These are phyloP conservation scores for Ptychobarbus kaznakovi DNA, from an alignment of 2,797 vertebrate species.

Conservation along the genomic window DNA sequence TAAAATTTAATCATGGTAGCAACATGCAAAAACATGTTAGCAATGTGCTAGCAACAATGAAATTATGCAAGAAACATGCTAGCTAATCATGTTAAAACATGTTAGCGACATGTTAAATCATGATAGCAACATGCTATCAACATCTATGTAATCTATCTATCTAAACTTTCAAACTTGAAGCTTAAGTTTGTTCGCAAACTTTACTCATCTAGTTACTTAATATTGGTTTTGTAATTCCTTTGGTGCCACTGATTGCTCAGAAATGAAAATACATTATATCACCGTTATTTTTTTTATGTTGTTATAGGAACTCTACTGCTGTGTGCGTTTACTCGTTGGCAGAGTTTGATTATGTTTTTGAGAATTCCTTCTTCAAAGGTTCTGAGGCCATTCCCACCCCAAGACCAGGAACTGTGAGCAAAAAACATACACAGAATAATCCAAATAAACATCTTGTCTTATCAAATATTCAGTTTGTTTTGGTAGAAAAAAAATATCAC, in stretches of 20 bases:
- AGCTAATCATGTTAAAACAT: background rate
- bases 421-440: background rate
- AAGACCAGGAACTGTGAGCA: constrained; percentile 78
- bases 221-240: too few species aligned
- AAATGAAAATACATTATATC: constrained; percentile 1
- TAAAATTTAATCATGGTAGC: too few species aligned
- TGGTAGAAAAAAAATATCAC: background rate
- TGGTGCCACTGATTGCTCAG: background rate
- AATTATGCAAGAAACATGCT: too few species aligned
- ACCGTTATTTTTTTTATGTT: background rate
- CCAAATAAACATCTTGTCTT: constrained; percentile 29
- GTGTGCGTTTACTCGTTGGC: constrained; percentile 78
- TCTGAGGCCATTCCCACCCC: constrained; percentile 65
- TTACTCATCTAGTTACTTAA: too few species aligned
- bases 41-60: too few species aligned
- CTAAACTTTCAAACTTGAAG: too few species aligned
- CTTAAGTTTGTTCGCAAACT: too few species aligned
- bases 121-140: background rate
- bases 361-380: constrained; percentile 76
- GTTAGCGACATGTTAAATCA: background rate
- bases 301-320: constrained; percentile 79
- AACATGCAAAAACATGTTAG: too few species aligned
- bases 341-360: constrained; percentile 76
- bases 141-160: too few species aligned
- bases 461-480: background rate